Evolutionary conservation across 2,113 vertebrate genomes (phyloP).

Genomic region (Crotalus tigris): DNA sequence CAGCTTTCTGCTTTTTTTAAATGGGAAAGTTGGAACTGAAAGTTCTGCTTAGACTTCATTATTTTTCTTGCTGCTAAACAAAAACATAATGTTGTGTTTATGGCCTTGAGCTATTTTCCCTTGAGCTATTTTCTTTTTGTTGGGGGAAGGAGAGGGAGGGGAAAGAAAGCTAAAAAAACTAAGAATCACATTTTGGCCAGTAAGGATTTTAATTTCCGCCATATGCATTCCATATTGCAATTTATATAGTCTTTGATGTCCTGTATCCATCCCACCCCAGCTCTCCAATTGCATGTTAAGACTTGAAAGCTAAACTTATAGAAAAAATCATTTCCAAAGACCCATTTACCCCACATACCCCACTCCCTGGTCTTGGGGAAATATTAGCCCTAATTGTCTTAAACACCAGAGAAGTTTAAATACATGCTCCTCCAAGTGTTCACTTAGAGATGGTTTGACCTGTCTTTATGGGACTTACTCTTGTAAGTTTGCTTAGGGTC

Average conservation of each 20-base stretch:
- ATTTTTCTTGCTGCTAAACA: neutral
- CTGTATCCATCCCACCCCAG: conserved; percentile 2
- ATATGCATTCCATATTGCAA: conserved; percentile 71
- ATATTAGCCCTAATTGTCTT: conserved; percentile 2
- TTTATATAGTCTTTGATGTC: conserved; percentile 65
- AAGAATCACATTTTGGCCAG: conserved; percentile 65
- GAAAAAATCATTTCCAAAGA: accelerated
- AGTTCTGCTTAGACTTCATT: neutral
- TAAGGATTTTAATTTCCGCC: conserved; percentile 47
- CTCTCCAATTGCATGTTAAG: conserved; percentile 29
- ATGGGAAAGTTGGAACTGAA: neutral
- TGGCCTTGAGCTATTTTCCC: conserved; percentile 38
- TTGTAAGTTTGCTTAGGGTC: neutral
- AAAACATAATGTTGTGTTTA: conserved; percentile 3
- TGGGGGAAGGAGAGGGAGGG: too few relatives aligned
- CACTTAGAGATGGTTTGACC: neutral
- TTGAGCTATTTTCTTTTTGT: neutral
- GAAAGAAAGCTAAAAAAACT: conserved; percentile 43
- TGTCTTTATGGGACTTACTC: neutral
- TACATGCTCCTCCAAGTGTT: neutral
- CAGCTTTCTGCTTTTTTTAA: neutral
- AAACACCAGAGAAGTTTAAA: conserved; percentile 40
- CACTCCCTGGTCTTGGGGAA: neutral
- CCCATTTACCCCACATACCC: neutral
- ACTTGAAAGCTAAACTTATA: conserved; percentile 31